A percentile compares a stretch with the other conserved stretches of the same genome.
Conservation (phyloP, 2,797 vertebrate genomes). For the Myripristis jacobus region DNA sequence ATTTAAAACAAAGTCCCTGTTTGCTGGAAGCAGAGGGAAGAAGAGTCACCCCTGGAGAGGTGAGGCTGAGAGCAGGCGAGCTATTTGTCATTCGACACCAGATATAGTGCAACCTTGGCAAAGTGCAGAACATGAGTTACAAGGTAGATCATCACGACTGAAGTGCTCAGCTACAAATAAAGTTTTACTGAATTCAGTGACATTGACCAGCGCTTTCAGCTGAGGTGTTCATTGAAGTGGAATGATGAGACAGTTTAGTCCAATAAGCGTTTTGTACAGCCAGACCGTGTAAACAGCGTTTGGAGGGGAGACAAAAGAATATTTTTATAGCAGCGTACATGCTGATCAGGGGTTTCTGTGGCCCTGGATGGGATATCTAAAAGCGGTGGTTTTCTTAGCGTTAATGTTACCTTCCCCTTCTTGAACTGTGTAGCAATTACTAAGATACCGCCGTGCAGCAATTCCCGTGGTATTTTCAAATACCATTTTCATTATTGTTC, state of each 20-base stretch:
- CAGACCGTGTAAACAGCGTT: slow-evolving; percentile 41
- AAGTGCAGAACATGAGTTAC: slow-evolving; percentile 57
- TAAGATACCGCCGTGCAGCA: background rate
- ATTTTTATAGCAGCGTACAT: slow-evolving; percentile 10
- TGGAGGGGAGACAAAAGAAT: slow-evolving; percentile 22
- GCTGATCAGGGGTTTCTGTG: slow-evolving; percentile 15
- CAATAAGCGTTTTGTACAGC: slow-evolving; percentile 28
- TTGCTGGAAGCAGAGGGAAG: slow-evolving; percentile 48
- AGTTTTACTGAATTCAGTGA: slow-evolving; percentile 65
- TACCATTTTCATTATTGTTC: background rate
- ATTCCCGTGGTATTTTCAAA: background rate
- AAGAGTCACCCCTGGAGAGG: slow-evolving; percentile 49
- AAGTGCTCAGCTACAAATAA: slow-evolving; percentile 41
- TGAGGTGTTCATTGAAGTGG: slow-evolving; percentile 56
- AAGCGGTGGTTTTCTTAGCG: background rate
- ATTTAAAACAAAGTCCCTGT: slow-evolving; percentile 66
- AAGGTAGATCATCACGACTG: slow-evolving; percentile 58
- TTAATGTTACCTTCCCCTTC: slow-evolving; percentile 26
- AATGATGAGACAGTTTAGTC: slow-evolving; percentile 61
- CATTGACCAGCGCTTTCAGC: slow-evolving; percentile 44
- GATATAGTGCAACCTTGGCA: slow-evolving; percentile 73
- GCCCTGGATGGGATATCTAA: background rate
- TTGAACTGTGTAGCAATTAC: background rate
- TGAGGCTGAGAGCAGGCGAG: slow-evolving; percentile 48
- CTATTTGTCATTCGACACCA: slow-evolving; percentile 72